Evolutionary conservation across 1,140 invertebrate species (phyloP).

Genomic region (Drosophila paulistorum): DNA sequence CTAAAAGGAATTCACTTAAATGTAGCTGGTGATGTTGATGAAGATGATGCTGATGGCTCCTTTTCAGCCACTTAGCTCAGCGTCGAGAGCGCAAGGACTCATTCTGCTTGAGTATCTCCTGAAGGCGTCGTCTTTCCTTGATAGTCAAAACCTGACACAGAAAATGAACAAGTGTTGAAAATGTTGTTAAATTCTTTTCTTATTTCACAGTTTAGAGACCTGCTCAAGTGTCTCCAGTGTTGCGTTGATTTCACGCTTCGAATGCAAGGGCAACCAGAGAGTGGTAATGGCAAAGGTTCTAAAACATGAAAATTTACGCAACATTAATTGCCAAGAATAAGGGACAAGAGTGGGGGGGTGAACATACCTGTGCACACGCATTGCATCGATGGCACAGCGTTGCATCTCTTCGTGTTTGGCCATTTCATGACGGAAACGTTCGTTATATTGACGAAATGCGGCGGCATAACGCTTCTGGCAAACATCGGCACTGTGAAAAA

Average conservation of each 20-base stretch:
- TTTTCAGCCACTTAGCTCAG: slow-evolving; percentile 16
- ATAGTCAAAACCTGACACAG: slow-evolving; percentile 55
- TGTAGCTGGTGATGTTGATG: slow-evolving; percentile 30
- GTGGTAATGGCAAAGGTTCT: slow-evolving; percentile 80
- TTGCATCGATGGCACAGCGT: slow-evolving; percentile 78
- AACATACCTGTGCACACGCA: slow-evolving; percentile 76
- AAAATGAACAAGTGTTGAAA: neutral
- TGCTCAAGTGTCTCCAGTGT: slow-evolving; percentile 77
- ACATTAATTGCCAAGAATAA: slow-evolving; percentile 13
- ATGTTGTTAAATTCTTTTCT: slow-evolving; percentile 1
- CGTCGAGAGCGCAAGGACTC: slow-evolving; percentile 59
- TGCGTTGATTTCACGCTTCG: slow-evolving; percentile 77
- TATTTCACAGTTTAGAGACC: slow-evolving; percentile 32
- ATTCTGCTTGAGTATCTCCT: slow-evolving; percentile 76
- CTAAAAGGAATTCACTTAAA: slow-evolving; percentile 55
- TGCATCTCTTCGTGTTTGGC: slow-evolving; percentile 79
- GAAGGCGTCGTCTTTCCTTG: slow-evolving; percentile 78
- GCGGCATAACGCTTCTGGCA: slow-evolving; percentile 73
- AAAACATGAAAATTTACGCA: neutral
- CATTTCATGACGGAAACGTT: slow-evolving; percentile 77
- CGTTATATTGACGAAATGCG: slow-evolving; percentile 76
- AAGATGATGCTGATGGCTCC: slow-evolving; percentile 19
- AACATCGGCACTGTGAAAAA: slow-evolving; percentile 57
- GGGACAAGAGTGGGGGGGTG: neutral
- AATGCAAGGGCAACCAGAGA: slow-evolving; percentile 77